Base-by-base conservation (phyloP, 1,140 invertebrate species). In the Trachymyrmex cornetzi region DNA sequence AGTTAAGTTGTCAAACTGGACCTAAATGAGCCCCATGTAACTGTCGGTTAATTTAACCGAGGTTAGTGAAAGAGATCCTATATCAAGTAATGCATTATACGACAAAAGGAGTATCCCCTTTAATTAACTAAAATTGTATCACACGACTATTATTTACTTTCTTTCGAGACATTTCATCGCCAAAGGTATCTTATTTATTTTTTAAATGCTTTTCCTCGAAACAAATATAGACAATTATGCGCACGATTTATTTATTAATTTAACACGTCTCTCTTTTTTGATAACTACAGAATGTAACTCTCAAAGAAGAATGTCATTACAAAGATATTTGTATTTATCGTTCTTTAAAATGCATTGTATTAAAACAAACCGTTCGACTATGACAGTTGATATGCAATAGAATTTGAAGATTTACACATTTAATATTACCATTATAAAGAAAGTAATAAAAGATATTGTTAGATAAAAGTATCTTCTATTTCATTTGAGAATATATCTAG, bases 391-490 rank as follows among this genome's bases (percentile, higher is more conserved):
- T 34, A 74, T 86, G 85, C 66, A 88, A 90, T 90, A 81, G 81
- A 75, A 85, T 71, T 66, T 90, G 67, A 30, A 88, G 72, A 86
- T 81, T 90, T 77, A 79, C 77, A 88, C 63, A 88, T 90, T 88
- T 86, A 90, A 90, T 81, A 90, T 77, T 88, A 85, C 66, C 34
- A 74, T 48, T 84, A 84, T 22, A 3, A 30, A 72, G 22, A 79
- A 71, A 81, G 24, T 80, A 67, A 86, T 80, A 86, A 81, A 86
- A 80, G 19, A 90, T 64, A 91, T 88, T 89, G 90, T 77, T 91
- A 89, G 72, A 90, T 87, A 90, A 90, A 88, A 87, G 75, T 67
- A 53, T 63, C 30, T 85, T 90, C 80, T 81, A 90, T 91, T 90
- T 87, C 63, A 91, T 88, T 90, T 91, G 67, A 90, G 81, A 81